Evolutionary conservation across 2,888 invertebrate genomes (phyloP).

Genomic region (Polyommatus iphigenia): DNA sequence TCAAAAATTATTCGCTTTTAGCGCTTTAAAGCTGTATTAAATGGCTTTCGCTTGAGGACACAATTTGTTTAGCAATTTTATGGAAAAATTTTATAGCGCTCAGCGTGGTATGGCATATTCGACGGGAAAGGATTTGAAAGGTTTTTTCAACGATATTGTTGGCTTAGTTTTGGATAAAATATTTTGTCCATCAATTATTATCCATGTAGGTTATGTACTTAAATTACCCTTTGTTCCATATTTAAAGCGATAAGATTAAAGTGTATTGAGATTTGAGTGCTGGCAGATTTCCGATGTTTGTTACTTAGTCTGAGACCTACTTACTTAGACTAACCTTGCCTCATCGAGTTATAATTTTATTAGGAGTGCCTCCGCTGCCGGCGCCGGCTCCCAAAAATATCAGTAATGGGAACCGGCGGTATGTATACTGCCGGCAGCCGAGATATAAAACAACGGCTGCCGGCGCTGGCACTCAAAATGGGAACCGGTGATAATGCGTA

Average conservation of each 20-base stretch:
- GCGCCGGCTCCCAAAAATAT: too few species aligned
- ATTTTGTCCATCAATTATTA: neutral
- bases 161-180: neutral
- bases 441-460: too few species aligned
- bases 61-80: slow-evolving; percentile 28
- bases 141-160: neutral
- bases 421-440: too few species aligned
- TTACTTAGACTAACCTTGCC: too few species aligned
- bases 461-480: too few species aligned
- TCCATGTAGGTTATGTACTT: neutral
- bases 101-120: neutral
- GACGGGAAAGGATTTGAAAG: neutral
- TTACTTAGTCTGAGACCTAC: neutral
- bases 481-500: too few species aligned
- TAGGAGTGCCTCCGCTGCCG: too few species aligned
- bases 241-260: too few species aligned
- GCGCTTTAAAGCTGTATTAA: slow-evolving; percentile 26
- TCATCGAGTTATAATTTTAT: too few species aligned
- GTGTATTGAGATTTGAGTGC: neutral
- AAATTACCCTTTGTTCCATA: too few species aligned
- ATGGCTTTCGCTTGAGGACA: slow-evolving; percentile 11
- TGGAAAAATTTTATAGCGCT: slow-evolving; percentile 3
- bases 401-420: too few species aligned
- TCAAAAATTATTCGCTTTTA: slow-evolving; percentile 28
- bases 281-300: neutral